These are phyloP conservation scores for Drosophila bifasciata DNA, from an alignment of 1,140 invertebrate genomes.

Conservation along the genomic window DNA sequence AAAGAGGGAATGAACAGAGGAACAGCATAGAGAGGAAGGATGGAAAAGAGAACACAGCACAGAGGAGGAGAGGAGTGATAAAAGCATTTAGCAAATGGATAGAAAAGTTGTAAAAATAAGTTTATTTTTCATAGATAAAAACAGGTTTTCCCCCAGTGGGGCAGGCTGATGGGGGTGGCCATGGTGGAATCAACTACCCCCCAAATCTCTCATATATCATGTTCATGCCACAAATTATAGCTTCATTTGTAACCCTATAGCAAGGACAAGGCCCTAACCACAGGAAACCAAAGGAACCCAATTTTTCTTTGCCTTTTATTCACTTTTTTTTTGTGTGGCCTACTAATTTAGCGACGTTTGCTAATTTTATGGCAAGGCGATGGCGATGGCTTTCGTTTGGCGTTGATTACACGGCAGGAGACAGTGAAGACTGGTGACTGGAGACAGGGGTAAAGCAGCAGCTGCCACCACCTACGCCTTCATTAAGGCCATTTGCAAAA, in stretches of 20 bases:
- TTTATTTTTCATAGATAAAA: slow-evolving; percentile 10
- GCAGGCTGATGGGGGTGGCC: background rate
- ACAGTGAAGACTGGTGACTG: background rate
- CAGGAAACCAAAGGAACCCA: background rate
- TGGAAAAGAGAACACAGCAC: background rate
- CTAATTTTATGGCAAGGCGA: slow-evolving; percentile 54
- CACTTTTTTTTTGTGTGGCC: slow-evolving; percentile 9
- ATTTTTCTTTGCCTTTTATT: slow-evolving; percentile 3
- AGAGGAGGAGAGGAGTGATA: slow-evolving; percentile 15
- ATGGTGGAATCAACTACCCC: no score
- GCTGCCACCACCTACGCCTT: slow-evolving; percentile 48
- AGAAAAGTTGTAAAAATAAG: slow-evolving; percentile 41
- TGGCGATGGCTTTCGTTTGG: slow-evolving; percentile 9
- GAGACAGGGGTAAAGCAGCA: slow-evolving; percentile 18
- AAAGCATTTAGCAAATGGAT: slow-evolving; percentile 55
- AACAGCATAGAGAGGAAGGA: no score
- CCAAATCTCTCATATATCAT: slow-evolving; percentile 35
- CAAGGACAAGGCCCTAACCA: slow-evolving; percentile 11
- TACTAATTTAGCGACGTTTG: slow-evolving; percentile 55
- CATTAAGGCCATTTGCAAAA: slow-evolving; percentile 65
- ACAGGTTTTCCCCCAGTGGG: background rate
- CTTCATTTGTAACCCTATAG: slow-evolving; percentile 51
- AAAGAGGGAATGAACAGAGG: no score
- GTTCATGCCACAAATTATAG: slow-evolving; percentile 38
- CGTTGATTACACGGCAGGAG: slow-evolving; percentile 58